Evolutionary conservation across 2,797 vertebrate species (phyloP), one percentile per base, ranked within the genome.

Genomic region (Parotocinclus haroldoi): DNA sequence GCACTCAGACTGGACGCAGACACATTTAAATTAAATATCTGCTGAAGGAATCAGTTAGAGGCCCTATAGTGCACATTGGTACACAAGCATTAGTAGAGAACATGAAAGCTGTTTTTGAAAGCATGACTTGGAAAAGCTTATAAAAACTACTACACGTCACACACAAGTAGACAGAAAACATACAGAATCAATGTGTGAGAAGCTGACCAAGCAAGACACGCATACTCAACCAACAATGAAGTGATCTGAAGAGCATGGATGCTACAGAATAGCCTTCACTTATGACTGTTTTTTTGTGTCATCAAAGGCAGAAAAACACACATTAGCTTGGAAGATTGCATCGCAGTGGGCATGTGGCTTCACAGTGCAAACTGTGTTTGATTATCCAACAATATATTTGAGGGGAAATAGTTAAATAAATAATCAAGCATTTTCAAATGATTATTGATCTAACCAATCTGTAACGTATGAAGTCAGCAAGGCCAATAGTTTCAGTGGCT

Each of bases 191-290:
- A 66, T 18, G 53, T 46, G 27, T 60, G 59, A 64, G 55, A 58
- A 66, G 62, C 69, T 66, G 40, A 67, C 48, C 65, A 68, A 54
- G 39, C 58, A 17, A 76, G 36, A 72, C 66, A 75, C 5, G 60
- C 39, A 67, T 36, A 59, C 27, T 60, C 58, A 37, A 63, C 45
- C 66, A 57, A 71, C 42, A 58, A 52, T 53, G 61, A 59, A n/a
- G 61, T 69, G 66, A 61, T 44, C 53, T 40, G 50, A 63, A 68
- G 53, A 51, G 19, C 64, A 72, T 63, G 63, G 59, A 51, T 10
- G 52, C 52, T 65, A 45, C 56, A 56, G 70, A 56, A 75, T 73
- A 78, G 56, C 66, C 49, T 67, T 75, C 53, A 74, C 77, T 42
- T 61, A 67, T 59, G 61, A 54, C 56, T 46, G 7, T 48, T 49